A percentile compares a stretch with the other conserved stretches of the same genome.
phyloP scores from a whole-genome alignment of 2,888 invertebrate species.

The Lottia scabra region DNA sequence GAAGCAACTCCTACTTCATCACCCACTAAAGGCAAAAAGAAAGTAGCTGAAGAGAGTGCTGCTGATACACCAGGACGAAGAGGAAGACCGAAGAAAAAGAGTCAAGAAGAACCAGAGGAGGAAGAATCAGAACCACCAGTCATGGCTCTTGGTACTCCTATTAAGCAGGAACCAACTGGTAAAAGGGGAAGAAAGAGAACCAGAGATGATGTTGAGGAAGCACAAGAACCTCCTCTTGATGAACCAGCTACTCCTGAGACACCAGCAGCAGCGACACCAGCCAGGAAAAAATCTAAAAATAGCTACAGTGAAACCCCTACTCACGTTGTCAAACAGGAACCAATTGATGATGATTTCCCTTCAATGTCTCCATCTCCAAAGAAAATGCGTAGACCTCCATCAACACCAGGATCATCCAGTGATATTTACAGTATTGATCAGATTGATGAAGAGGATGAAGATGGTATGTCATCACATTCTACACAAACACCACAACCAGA shows the following conservation, averaged over 20 bases:
- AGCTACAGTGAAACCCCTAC: constrained; percentile 13
- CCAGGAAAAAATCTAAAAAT: constrained; percentile 15
- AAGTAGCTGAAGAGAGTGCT: constrained; percentile 12
- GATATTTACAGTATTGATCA: constrained; percentile 53
- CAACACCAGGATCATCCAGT: constrained; percentile 14
- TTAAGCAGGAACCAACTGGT: constrained; percentile 26
- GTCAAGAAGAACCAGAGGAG: constrained; percentile 20
- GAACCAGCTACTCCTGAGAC: constrained; percentile 23
- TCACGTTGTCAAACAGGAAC: constrained; percentile 34
- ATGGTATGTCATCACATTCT: constrained; percentile 1
- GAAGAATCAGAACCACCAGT: constrained; percentile 12
- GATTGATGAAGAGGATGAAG: constrained; percentile 33
- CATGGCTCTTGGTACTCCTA: constrained; percentile 3
- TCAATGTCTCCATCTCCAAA: not conserved
- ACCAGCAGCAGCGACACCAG: constrained; percentile 21
- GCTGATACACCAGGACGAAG: constrained; percentile 28
- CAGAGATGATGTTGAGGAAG: constrained; percentile 24
- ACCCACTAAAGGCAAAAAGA: constrained; percentile 17
- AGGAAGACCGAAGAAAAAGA: constrained; percentile 38
- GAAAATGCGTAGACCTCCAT: constrained; percentile 12
- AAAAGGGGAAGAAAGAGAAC: constrained; percentile 29
- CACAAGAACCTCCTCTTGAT: constrained; percentile 15
- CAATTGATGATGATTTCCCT: constrained; percentile 21
- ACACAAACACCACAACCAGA: not conserved
- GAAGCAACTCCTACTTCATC: constrained; percentile 3